Evolutionary conservation across 2,113 vertebrate species (phyloP).

Genomic region (Aythya baeri): DNA sequence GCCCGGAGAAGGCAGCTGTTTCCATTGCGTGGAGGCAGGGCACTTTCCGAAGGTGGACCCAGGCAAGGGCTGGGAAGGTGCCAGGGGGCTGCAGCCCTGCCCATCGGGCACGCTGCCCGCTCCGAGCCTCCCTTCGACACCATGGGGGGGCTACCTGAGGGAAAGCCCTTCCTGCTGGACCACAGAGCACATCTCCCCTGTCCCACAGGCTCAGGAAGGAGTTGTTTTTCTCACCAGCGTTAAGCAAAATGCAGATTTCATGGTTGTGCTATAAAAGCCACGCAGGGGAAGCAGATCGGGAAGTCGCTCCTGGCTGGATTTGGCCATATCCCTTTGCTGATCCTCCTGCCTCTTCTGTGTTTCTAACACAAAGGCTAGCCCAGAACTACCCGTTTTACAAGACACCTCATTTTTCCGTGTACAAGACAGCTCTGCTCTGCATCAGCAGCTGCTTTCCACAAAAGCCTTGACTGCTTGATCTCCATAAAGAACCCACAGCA

Average conservation of each 20-base stretch:
- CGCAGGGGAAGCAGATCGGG: neutral
- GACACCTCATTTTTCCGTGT: neutral
- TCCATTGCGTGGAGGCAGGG: neutral
- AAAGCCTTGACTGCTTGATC: neutral
- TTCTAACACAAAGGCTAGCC: neutral
- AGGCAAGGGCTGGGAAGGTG: neutral
- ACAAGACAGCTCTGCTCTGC: neutral
- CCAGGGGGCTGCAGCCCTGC: neutral
- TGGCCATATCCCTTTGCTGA: neutral
- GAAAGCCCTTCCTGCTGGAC: neutral
- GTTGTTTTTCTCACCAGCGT: neutral
- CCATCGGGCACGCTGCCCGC: accelerated
- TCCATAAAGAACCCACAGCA: neutral
- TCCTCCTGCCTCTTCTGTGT: neutral
- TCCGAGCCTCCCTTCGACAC: neutral
- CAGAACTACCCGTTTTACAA: neutral
- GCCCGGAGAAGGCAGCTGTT: slow-evolving; percentile 42
- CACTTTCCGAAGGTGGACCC: neutral
- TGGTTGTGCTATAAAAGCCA: neutral
- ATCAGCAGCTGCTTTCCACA: neutral
- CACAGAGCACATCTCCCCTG: neutral
- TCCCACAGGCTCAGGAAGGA: neutral
- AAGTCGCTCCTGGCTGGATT: neutral
- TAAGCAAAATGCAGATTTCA: neutral
- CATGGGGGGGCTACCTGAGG: neutral